Evolutionary conservation across 1,140 invertebrate genomes (phyloP).

Genomic region (Drosophila punjabiensis): DNA sequence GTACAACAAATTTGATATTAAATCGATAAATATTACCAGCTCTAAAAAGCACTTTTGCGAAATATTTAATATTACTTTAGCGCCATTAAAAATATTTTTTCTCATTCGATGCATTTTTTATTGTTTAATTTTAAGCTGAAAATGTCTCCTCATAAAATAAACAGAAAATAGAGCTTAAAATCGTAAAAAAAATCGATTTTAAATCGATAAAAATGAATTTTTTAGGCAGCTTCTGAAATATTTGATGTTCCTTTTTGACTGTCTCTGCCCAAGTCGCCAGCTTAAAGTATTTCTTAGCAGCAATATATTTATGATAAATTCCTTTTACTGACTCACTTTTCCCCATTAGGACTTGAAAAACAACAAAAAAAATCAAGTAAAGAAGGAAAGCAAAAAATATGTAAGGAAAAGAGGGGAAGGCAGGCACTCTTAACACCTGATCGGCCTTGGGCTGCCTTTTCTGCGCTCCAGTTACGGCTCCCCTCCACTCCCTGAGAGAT

Average conservation of each 20-base stretch:
- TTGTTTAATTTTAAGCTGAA: too few relatives aligned
- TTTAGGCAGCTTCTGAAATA: too few relatives aligned
- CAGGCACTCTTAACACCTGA: conserved; percentile 49
- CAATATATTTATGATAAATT: background rate
- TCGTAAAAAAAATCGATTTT: background rate
- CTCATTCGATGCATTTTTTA: too few relatives aligned
- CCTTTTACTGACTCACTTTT: background rate
- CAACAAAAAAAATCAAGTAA: background rate
- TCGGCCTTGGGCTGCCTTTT: conserved; percentile 68
- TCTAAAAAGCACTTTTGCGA: too few relatives aligned
- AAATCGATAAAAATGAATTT: background rate
- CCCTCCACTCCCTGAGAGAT: background rate
- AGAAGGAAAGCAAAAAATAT: background rate
- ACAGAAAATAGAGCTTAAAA: too few relatives aligned
- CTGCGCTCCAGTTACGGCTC: conserved; percentile 31
- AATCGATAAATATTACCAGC: too few relatives aligned
- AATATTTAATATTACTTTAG: too few relatives aligned
- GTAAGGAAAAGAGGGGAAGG: background rate
- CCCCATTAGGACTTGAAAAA: background rate
- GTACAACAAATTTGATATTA: too few relatives aligned
- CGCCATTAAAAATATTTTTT: too few relatives aligned
- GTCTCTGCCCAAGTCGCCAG: too few relatives aligned
- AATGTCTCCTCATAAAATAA: too few relatives aligned
- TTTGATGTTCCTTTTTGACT: too few relatives aligned
- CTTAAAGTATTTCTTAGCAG: background rate